phyloP scores from a whole-genome alignment of 2,797 vertebrate genomes.

The Ceyx erithaca region DNA sequence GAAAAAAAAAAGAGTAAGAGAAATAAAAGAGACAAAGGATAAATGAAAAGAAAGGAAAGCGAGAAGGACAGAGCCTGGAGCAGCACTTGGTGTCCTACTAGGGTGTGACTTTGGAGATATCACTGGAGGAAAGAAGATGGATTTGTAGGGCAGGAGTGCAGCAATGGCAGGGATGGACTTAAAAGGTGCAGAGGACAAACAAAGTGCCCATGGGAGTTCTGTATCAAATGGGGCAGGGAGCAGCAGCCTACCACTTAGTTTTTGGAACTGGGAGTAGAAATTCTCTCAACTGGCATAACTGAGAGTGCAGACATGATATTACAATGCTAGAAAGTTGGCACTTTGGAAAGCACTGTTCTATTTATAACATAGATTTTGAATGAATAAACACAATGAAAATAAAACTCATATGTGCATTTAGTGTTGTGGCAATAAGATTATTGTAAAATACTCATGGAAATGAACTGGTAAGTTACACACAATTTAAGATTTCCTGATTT shows the following conservation, averaged over 20 bases:
- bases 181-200: background rate
- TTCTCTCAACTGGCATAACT: background rate
- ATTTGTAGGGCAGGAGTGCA: background rate
- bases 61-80: background rate
- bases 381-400: background rate
- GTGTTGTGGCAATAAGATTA: background rate
- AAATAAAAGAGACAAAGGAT: background rate
- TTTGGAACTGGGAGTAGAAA: background rate
- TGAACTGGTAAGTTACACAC: background rate
- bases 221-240: background rate
- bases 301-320: background rate
- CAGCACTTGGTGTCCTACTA: background rate
- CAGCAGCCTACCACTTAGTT: background rate
- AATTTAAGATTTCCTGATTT: slow-evolving; percentile 24
- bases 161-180: background rate
- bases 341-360: background rate
- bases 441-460: background rate
- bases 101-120: background rate
- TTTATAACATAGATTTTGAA: background rate
- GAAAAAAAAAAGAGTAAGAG: background rate
- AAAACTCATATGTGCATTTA: background rate
- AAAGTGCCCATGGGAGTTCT: background rate
- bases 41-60: background rate
- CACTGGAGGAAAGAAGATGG: background rate
- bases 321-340: background rate